These are phyloP conservation scores for Anguilla pacifica DNA, from an alignment of 2,797 vertebrate species.

Conservation along the genomic window DNA sequence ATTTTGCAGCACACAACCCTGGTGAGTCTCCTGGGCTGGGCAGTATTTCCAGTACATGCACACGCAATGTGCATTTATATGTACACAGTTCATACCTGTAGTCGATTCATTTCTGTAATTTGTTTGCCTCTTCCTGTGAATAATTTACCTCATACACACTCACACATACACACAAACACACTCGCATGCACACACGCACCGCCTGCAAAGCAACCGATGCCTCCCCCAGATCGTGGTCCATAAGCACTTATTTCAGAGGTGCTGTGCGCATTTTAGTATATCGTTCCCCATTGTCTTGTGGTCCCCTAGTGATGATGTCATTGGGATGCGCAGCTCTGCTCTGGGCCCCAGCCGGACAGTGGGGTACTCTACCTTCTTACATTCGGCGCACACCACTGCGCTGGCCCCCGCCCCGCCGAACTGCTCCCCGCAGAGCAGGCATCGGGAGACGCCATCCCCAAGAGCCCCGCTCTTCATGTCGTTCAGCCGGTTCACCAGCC, in stretches of 20 bases:
- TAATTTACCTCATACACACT: not conserved
- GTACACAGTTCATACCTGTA: too few relatives aligned
- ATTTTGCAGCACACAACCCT: too few relatives aligned
- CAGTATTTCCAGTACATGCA: too few relatives aligned
- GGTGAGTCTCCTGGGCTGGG: too few relatives aligned
- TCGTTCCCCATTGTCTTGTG: not conserved
- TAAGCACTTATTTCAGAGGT: not conserved
- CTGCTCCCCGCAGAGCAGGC: constrained; percentile 86
- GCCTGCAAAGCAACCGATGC: not conserved
- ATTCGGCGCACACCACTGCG: constrained; percentile 86
- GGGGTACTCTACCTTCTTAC: constrained; percentile 81
- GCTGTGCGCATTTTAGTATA: not conserved
- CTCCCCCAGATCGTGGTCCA: too few relatives aligned
- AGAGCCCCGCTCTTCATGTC: constrained; percentile 83
- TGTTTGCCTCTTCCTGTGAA: not conserved
- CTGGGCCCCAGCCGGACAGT: too few relatives aligned
- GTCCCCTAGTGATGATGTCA: not conserved
- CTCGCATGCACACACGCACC: not conserved
- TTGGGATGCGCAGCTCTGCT: too few relatives aligned
- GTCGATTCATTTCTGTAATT: not conserved
- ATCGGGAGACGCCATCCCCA: constrained; percentile 84
- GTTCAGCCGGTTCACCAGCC: constrained; percentile 85
- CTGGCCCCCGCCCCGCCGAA: constrained; percentile 77
- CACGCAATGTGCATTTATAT: too few relatives aligned
- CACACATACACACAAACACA: not conserved